These are phyloP conservation scores for Phrynocephalus versicolor DNA, from an alignment of 2,113 vertebrate genomes.

Conservation along the genomic window DNA sequence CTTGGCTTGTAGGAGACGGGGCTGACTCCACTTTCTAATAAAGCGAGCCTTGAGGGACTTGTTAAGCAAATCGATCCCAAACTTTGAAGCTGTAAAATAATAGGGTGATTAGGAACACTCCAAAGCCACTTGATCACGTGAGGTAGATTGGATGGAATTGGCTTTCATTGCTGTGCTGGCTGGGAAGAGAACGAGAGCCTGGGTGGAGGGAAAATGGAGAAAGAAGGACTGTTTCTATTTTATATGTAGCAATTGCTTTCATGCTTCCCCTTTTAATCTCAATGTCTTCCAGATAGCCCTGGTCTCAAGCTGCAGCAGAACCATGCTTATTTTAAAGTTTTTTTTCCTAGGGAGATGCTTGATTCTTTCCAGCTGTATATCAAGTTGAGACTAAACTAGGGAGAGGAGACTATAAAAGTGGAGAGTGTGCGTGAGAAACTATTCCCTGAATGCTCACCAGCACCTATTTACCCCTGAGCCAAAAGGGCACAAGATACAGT, in stretches of 20 bases:
- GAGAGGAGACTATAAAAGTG: constrained; percentile 42
- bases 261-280: constrained; percentile 54
- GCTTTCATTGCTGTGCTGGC: constrained; percentile 42
- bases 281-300: constrained; percentile 48
- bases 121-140: constrained; percentile 67
- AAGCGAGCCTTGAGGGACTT: constrained; percentile 55
- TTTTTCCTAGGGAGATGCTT: constrained; percentile 60
- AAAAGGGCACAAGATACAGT: neutral
- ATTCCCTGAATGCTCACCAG: constrained; percentile 51
- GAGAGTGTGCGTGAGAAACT: constrained; percentile 49
- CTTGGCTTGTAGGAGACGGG: constrained; percentile 65
- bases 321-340: constrained; percentile 65
- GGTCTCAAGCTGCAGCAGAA: constrained; percentile 62
- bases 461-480: constrained; percentile 46
- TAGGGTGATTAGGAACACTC: constrained; percentile 67
- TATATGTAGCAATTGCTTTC: constrained; percentile 42
- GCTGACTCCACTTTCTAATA: constrained; percentile 58
- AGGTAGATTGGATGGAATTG: constrained; percentile 44
- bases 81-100: constrained; percentile 67
- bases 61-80: constrained; percentile 69
- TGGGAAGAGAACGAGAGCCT: neutral
- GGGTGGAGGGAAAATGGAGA: constrained; percentile 15
- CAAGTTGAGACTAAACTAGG: constrained; percentile 61
- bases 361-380: constrained; percentile 70
- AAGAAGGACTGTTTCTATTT: neutral